These are phyloP conservation scores for Acestrorhynchus altus DNA, from an alignment of 2,797 vertebrate genomes.

Conservation along the genomic window DNA sequence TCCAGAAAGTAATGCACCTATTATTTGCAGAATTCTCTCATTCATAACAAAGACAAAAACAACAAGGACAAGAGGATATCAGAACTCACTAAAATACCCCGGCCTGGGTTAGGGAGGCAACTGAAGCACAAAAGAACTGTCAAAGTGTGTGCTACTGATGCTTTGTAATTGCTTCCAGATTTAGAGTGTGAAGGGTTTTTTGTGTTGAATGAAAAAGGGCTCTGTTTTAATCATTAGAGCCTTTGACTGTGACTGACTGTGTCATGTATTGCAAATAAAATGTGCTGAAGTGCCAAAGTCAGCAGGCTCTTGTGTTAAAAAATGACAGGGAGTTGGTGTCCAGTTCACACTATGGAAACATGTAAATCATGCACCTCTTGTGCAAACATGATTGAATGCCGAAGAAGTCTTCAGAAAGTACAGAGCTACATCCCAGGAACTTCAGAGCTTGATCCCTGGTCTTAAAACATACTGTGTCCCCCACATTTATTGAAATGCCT, in stretches of 20 bases:
- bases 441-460: no score
- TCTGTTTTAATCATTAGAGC: slow-evolving; percentile 39
- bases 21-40: not conserved
- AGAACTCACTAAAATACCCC: not conserved
- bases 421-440: no score
- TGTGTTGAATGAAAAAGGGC: slow-evolving; percentile 2
- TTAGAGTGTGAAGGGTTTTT: slow-evolving; percentile 1
- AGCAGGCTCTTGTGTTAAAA: slow-evolving; percentile 2
- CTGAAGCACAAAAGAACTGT: not conserved
- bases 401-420: slow-evolving; percentile 33
- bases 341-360: slow-evolving; percentile 25
- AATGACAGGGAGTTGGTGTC: slow-evolving; percentile 2
- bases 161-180: slow-evolving; percentile 6
- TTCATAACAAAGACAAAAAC: not conserved
- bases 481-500: no score
- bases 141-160: not conserved
- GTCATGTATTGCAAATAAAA: slow-evolving; percentile 32
- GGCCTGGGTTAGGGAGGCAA: not conserved
- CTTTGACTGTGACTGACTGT: slow-evolving; percentile 5
- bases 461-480: no score
- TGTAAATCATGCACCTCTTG: slow-evolving; percentile 36
- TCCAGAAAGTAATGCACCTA: not conserved
- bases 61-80: not conserved
- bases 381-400: slow-evolving; percentile 22
- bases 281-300: slow-evolving; percentile 38